Evolutionary conservation across 2,888 invertebrate genomes (phyloP).

Genomic region (Lochmaea capreae): DNA sequence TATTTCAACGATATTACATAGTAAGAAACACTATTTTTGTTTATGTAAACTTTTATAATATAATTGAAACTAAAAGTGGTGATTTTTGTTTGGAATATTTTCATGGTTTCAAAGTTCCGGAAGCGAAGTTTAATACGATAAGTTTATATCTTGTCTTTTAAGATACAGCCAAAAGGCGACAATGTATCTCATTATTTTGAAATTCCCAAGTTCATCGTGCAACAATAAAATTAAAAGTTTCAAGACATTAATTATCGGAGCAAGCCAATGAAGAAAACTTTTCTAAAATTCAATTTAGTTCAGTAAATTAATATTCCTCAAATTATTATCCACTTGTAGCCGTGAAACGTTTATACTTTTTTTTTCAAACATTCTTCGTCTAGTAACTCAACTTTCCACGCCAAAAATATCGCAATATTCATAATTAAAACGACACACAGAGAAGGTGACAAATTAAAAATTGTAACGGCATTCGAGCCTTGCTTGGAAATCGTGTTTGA

Average conservation of each 20-base stretch:
- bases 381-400: neutral
- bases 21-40: neutral
- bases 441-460: slow-evolving; percentile 1
- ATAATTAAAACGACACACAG: slow-evolving; percentile 2
- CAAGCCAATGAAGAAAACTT: slow-evolving; percentile 8
- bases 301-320: too few relatives aligned
- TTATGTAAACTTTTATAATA: neutral
- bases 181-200: slow-evolving; percentile 24
- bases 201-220: slow-evolving; percentile 24
- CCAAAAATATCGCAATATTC: neutral
- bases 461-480: neutral
- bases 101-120: neutral
- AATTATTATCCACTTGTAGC: slow-evolving; percentile 4
- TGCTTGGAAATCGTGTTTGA: neutral
- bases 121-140: neutral
- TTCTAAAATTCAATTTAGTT: too few relatives aligned
- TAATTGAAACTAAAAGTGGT: neutral
- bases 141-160: neutral
- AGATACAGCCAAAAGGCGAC: neutral
- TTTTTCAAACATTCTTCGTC: neutral
- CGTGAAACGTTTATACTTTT: neutral
- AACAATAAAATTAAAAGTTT: slow-evolving; percentile 28
- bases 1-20: too few relatives aligned
- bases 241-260: slow-evolving; percentile 20
- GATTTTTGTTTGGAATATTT: neutral